Evolutionary conservation across 2,113 vertebrate species (phyloP), one percentile per base, ranked within the genome.

Genomic region (Pelobates fuscus): DNA sequence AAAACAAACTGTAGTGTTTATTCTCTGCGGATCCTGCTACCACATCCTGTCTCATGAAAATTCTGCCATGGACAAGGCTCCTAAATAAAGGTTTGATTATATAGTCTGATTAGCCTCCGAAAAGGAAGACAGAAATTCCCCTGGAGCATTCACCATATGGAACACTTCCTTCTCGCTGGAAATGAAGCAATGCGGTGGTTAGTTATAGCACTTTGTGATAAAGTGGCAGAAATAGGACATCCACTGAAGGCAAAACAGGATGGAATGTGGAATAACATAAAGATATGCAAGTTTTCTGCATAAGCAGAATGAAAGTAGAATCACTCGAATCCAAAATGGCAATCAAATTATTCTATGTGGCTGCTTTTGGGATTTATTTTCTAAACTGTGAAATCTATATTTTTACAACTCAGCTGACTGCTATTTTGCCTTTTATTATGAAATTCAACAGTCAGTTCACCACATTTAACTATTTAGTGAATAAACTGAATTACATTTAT

Each of bases 41-140:
- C 71, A 75, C 63, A 75, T 67, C 62, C 62, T 75, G 62, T 24
- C 63, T 67, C 71, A 41, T 43, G 61, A 65, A 73, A 73, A 65
- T 65, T 65, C 52, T 67, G 49, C 52, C 14, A 14, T 25, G 52
- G 67, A 67, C 30, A 41, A 75, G 71, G 37, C 63, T 75, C 71
- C 46, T 46, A 67, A 75, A 67, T 43, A 75, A 75, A 75, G 63
- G 63, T 59, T 75, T 75, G 63, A 75, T 75, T 75, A 75, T 67
- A 52, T 21, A 67, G 71, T 75, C 71, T 75, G 71, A 75, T 75
- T 75, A 75, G 63, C 64, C 71, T 75, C 63, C 26, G 8, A 75
- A 75, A 59, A 75, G 71, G 71, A 75, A 75, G 63, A 75, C 49
- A 67, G 71, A 75, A 75, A 75, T 58, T 75, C 71, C 71, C 71